Base-by-base conservation (phyloP, 2,113 vertebrate genomes). In the Eulemur rufifrons region DNA sequence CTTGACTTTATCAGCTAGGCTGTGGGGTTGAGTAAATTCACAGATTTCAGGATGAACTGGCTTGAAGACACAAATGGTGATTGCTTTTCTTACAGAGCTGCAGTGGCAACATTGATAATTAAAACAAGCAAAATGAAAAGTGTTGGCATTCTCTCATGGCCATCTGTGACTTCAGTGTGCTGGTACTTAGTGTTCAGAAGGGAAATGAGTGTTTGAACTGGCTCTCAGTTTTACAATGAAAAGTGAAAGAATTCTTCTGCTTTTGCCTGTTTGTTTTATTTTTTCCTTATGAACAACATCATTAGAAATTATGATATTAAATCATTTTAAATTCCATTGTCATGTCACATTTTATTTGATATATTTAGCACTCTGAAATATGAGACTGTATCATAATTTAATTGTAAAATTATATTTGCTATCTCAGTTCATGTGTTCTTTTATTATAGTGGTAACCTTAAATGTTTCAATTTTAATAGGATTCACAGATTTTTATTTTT, bases 61-160 rank as follows among this genome's bases (percentile, higher is more conserved):
- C 0, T 77, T 76, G 94, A 96, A 77, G 59, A 52, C 32, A 50
- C 8, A 39, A n/a, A 92, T 56, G 69, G 91, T 91, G 86, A 54
- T 85, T 59, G 39, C 47, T 98, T 97, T 95, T 97, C 63, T 86
- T 87, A 84, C 74, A 89, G 86, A 96, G 93, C 93, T 96, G 84
- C 94, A 96, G 34, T 94, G 92, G 80, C 85, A 84, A 63, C 52
- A n/a, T 66, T 95, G 94, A 76, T 97, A 95, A 98, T 98, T 98
- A 96, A 97, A 98, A 97, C 56, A 96, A 97, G 88, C 91, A 85
- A 97, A 98, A 97, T 92, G 92, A 93, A 95, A 97, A 97, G 29
- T 64, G 64, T 83, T 98, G 98, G 90, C 96, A 95, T 98, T 97
- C 94, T 89, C 92, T 78, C 74, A 37, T 47, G 91, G 97, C 97